Evolutionary conservation across 2,888 invertebrate genomes (phyloP), one percentile per base, ranked within the genome.

Genomic region (Fabriciana adippe): DNA sequence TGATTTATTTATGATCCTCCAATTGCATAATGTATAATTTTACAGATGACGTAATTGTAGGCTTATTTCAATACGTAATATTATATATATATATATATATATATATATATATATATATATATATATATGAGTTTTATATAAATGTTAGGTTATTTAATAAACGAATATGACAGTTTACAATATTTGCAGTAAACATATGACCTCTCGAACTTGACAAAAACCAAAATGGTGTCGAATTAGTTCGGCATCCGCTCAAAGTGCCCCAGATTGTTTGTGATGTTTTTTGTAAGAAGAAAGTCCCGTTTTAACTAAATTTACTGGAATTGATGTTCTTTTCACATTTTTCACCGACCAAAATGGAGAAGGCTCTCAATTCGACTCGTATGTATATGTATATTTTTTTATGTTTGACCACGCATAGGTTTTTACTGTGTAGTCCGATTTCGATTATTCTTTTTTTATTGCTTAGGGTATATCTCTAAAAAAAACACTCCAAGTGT

Each of bases 231-330:
- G 75, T 73, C 73, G 77, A 85, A 84, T 85, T 83, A 80, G 78
- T 80, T 77, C 73, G 73, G 75, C 82, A 85, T 86, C 87, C 85
- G 85, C 81, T 76, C 78, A 77, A 79, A 78, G 73, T 76, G 76
- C 68, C 71, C 70, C 47, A 59, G 18, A 72, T 73, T 79, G 81
- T 80, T 78, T 80, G 74, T 66, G 55, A 56, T 69, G 74, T 79
- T 83, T 84, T 80, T 74, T 62, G 31, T 47, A 73, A 66, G 75
- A 69, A 69, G 26, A 26, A 26, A 72, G 79, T 78, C 77, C 76
- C 76, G 74, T 78, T 80, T 71, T 60, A 55, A 56, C 26, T 53
- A 55, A 54, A 71, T 68, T 59, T 66, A 53, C 69, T 57, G 68
- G 55, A 60, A 68, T 75, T 60, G 57, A 41, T 53, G 68, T 72